These are phyloP conservation scores for Notocelia uddmanniana DNA, from an alignment of 2,888 invertebrate species.

Conservation along the genomic window DNA sequence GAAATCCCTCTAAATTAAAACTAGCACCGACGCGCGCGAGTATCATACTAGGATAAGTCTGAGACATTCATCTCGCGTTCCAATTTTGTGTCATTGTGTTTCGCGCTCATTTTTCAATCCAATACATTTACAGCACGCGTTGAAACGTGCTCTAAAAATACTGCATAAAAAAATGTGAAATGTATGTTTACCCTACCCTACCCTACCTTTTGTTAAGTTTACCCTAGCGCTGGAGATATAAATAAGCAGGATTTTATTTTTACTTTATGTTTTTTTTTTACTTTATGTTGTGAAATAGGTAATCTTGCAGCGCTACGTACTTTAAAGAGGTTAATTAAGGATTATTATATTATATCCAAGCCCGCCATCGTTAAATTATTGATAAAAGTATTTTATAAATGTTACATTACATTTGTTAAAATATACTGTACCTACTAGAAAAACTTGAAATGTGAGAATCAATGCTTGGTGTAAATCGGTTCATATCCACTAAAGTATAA, in stretches of 20 bases:
- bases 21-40: constrained; percentile 46
- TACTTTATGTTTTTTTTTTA: background rate
- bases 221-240: background rate
- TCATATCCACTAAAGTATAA: too few species aligned
- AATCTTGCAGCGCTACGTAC: background rate
- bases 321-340: background rate
- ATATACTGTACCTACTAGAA: too few species aligned
- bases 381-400: background rate
- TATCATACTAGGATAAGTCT: background rate
- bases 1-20: constrained; percentile 65
- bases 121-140: background rate
- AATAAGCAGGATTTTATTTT: background rate
- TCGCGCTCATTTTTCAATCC: background rate
- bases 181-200: too few species aligned
- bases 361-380: background rate
- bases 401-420: background rate
- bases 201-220: too few species aligned
- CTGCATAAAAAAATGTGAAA: too few species aligned
- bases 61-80: background rate
- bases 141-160: background rate
- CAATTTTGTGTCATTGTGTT: background rate
- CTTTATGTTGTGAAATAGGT: background rate
- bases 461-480: too few species aligned
- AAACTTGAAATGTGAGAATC: too few species aligned
- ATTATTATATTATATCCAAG: too few species aligned